Evolutionary conservation across 2,888 invertebrate species (phyloP).

Genomic region (Clostera curtula): DNA sequence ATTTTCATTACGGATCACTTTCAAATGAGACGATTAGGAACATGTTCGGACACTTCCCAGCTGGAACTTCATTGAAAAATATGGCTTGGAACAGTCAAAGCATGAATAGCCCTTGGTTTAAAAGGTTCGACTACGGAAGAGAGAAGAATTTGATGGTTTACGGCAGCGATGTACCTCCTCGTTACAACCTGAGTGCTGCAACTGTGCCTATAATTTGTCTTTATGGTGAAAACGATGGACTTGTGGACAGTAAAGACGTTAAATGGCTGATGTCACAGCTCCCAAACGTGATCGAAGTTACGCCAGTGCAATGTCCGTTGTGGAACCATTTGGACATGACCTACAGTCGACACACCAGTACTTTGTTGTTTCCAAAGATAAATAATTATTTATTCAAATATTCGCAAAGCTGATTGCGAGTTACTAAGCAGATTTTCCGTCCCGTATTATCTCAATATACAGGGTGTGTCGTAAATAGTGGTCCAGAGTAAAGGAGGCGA

Average conservation of each 20-base stretch:
- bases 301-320: no score
- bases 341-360: no score
- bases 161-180: constrained; percentile 36
- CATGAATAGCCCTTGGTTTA: constrained; percentile 28
- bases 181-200: constrained; percentile 33
- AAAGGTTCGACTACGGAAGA: constrained; percentile 47
- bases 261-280: constrained; percentile 64
- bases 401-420: no score
- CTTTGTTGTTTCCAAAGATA: no score
- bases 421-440: no score
- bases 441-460: no score
- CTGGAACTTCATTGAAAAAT: constrained; percentile 25
- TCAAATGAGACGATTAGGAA: constrained; percentile 29
- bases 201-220: constrained; percentile 38
- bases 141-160: constrained; percentile 36
- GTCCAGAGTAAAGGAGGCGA: no score
- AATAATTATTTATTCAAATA: no score
- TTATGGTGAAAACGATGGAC: constrained; percentile 66
- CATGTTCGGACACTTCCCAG: constrained; percentile 42
- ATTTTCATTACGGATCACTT: constrained; percentile 41
- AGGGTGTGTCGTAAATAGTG: no score
- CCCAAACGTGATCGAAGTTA: constrained; percentile 70
- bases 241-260: constrained; percentile 76
- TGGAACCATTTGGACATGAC: no score
- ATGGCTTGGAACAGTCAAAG: constrained; percentile 49